phyloP scores from a whole-genome alignment of 1,140 invertebrate species.

The Lepidurus packardi region DNA sequence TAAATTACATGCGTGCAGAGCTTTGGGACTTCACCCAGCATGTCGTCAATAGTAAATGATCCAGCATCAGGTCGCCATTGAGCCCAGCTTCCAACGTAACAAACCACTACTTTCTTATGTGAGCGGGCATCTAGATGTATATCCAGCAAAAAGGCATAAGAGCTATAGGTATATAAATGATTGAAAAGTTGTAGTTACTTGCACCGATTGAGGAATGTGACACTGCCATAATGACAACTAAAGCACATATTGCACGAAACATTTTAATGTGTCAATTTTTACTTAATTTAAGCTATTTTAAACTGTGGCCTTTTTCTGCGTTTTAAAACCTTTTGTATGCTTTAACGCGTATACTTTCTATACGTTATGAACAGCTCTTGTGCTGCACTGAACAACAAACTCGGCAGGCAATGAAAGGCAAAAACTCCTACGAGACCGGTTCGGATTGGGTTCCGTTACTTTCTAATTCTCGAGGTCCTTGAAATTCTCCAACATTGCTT shows the following conservation, averaged over 20 bases:
- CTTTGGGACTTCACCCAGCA: constrained; percentile 54
- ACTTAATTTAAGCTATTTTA: too few relatives aligned
- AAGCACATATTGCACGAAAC: too few relatives aligned
- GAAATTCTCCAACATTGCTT: neutral
- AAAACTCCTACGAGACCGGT: neutral
- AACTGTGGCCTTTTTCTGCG: too few relatives aligned
- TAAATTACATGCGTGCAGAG: constrained; percentile 85
- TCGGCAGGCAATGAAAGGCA: neutral
- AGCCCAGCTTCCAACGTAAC: constrained; percentile 73
- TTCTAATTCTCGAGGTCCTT: neutral
- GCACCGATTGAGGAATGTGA: too few relatives aligned
- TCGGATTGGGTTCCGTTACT: constrained; percentile 2
- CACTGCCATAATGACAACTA: too few relatives aligned
- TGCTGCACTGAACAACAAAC: neutral
- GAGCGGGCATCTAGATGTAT: constrained; percentile 34
- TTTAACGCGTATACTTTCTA: neutral
- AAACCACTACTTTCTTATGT: constrained; percentile 63
- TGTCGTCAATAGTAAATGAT: constrained; percentile 58
- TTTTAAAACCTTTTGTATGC: neutral
- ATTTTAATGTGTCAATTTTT: too few relatives aligned
- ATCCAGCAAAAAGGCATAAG: neutral
- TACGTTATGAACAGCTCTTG: neutral
- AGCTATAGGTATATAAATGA: too few relatives aligned
- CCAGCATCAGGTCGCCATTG: constrained; percentile 60
- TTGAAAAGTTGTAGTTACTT: too few relatives aligned